Evolutionary conservation across 2,888 invertebrate species (phyloP).

Genomic region (Caenorhabditis sulstoni): DNA sequence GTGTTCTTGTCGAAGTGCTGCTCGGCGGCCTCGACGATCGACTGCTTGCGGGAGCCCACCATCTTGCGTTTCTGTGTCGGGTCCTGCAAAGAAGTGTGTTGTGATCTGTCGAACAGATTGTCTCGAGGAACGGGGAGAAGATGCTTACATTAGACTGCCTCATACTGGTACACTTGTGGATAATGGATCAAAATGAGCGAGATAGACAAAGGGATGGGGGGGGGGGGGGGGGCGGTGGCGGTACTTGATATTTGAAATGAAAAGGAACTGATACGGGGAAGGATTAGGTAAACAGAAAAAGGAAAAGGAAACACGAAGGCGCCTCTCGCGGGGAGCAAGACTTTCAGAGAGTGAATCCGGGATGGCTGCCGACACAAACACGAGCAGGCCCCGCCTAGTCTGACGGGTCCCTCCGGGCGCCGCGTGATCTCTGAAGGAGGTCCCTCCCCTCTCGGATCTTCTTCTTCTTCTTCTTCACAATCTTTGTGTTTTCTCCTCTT

Average conservation of each 20-base stretch:
- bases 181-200: background rate
- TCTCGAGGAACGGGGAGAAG: background rate
- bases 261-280: conserved; percentile 22
- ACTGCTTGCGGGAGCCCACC: conserved; percentile 68
- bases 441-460: conserved; percentile 9
- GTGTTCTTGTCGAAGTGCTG: conserved; percentile 76
- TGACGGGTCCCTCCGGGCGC: conserved; percentile 24
- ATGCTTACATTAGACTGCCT: conserved; percentile 26
- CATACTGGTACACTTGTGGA: background rate
- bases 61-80: conserved; percentile 34
- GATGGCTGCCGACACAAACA: background rate
- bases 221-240: conserved; percentile 13
- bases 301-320: too few relatives aligned
- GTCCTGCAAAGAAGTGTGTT: conserved; percentile 9
- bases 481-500: conserved; percentile 50
- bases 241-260: conserved; percentile 48
- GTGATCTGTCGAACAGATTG: background rate
- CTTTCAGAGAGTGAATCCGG: conserved; percentile 21
- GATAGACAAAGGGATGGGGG: conserved; percentile 1
- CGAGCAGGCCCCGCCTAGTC: conserved; percentile 43
- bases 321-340: background rate
- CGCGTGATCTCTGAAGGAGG: conserved; percentile 41
- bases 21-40: conserved; percentile 77
- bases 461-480: conserved; percentile 30
- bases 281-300: conserved; percentile 46